Conservation (phyloP, 2,113 vertebrate genomes). For the Opisthocomus hoazin region DNA sequence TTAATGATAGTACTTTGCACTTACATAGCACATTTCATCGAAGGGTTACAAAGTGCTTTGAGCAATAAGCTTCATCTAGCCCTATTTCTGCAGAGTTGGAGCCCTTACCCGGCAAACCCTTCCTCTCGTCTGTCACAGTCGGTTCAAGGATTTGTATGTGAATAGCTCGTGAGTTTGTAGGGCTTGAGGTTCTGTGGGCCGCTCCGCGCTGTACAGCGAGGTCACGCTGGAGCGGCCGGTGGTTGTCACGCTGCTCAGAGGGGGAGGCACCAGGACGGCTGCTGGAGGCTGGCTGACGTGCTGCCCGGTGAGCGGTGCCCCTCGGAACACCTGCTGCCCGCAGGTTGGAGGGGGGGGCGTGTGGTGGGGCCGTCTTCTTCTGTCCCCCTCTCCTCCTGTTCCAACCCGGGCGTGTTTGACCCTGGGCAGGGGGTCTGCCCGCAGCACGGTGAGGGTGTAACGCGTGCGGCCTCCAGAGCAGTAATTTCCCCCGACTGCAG, state of each 20-base stretch:
- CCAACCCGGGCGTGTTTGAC: rapidly evolving
- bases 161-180: neutral
- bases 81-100: neutral
- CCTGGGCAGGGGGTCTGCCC: neutral
- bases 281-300: neutral
- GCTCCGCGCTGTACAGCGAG: rapidly evolving
- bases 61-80: constrained; percentile 5
- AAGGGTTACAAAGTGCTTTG: neutral
- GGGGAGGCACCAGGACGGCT: neutral
- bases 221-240: rapidly evolving
- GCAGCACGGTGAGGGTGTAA: rapidly evolving
- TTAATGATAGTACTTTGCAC: neutral
- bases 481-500: neutral
- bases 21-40: neutral
- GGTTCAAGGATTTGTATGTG: neutral
- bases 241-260: rapidly evolving
- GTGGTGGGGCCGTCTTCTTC: neutral
- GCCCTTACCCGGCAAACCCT: neutral
- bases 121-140: neutral
- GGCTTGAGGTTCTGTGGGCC: neutral
- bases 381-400: too few relatives aligned
- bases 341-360: neutral
- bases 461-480: neutral
- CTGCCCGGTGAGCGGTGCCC: neutral
- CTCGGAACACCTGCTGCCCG: neutral